Evolutionary conservation across 2,888 invertebrate genomes (phyloP).

Genomic region (Steinernema hermaphroditum): DNA sequence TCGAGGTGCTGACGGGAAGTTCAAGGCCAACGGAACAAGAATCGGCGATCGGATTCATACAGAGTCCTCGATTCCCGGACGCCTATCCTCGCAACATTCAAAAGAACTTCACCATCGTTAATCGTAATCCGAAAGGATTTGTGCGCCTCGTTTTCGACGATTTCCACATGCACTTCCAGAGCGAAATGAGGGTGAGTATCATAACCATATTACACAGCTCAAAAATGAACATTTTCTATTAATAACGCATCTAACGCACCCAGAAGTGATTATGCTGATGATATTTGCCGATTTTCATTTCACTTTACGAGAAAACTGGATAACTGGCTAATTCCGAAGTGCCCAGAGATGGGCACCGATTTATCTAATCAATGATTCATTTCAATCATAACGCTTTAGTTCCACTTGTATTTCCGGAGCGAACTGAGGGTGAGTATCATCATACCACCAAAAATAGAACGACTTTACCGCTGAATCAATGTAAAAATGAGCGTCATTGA

Average conservation of each 20-base stretch:
- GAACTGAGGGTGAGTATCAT: not conserved
- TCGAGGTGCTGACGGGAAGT: conserved; percentile 7
- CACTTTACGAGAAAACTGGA: too few relatives aligned
- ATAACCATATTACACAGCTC: too few relatives aligned
- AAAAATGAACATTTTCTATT: too few relatives aligned
- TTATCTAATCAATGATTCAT: too few relatives aligned
- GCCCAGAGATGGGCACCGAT: too few relatives aligned
- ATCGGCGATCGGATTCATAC: conserved; percentile 41
- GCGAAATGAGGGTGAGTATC: conserved; percentile 37
- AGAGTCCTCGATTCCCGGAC: conserved; percentile 49
- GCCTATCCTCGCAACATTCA: conserved; percentile 47
- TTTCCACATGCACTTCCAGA: conserved; percentile 49
- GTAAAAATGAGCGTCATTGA: too few relatives aligned
- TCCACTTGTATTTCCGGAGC: conserved; percentile 47
- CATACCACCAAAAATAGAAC: not conserved
- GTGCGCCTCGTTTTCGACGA: conserved; percentile 52
- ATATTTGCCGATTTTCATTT: too few relatives aligned
- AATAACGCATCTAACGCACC: too few relatives aligned
- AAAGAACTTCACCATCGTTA: conserved; percentile 51
- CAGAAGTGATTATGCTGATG: too few relatives aligned
- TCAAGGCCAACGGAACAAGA: conserved; percentile 10
- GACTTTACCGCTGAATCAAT: too few relatives aligned
- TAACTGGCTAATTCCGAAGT: too few relatives aligned
- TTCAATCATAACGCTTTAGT: conserved; percentile 33
- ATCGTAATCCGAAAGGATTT: conserved; percentile 43